These are phyloP conservation scores for Phylloscopus whistleri DNA, from an alignment of 2,113 vertebrate species.

Conservation along the genomic window DNA sequence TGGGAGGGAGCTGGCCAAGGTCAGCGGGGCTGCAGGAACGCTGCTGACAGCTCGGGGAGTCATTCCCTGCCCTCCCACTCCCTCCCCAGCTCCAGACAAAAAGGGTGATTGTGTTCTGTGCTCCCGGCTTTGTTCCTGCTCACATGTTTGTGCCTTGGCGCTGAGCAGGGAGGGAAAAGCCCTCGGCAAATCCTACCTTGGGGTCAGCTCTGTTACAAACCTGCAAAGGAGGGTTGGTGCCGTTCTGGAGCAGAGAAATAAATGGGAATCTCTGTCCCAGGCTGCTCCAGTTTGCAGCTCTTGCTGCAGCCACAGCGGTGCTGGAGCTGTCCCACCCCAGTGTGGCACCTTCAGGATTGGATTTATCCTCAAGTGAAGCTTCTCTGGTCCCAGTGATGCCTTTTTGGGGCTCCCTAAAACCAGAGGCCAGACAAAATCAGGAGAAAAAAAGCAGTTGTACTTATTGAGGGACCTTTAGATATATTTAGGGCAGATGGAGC, in stretches of 20 bases:
- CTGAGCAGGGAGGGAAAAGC: not conserved
- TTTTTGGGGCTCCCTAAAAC: not conserved
- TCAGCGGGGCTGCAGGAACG: not conserved
- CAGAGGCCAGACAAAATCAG: not conserved
- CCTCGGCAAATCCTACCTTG: not conserved
- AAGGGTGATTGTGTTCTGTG: not conserved
- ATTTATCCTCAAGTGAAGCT: not conserved
- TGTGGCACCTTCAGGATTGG: not conserved
- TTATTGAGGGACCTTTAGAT: not conserved
- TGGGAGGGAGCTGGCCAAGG: not conserved
- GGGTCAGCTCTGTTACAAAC: not conserved
- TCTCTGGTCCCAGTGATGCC: not conserved
- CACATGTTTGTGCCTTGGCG: not conserved
- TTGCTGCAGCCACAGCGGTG: not conserved
- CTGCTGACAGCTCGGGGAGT: not conserved
- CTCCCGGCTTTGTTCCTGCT: not conserved
- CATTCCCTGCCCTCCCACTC: conserved; percentile 16
- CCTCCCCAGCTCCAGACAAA: not conserved
- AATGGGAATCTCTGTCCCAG: not conserved
- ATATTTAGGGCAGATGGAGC: not conserved
- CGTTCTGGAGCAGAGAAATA: not conserved
- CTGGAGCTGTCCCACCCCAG: not conserved
- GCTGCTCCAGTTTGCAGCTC: not conserved
- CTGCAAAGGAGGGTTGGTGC: too few relatives aligned
- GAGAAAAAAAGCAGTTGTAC: not conserved